Evolutionary conservation across 2,113 vertebrate genomes (phyloP).

Genomic region (Perca flavescens): DNA sequence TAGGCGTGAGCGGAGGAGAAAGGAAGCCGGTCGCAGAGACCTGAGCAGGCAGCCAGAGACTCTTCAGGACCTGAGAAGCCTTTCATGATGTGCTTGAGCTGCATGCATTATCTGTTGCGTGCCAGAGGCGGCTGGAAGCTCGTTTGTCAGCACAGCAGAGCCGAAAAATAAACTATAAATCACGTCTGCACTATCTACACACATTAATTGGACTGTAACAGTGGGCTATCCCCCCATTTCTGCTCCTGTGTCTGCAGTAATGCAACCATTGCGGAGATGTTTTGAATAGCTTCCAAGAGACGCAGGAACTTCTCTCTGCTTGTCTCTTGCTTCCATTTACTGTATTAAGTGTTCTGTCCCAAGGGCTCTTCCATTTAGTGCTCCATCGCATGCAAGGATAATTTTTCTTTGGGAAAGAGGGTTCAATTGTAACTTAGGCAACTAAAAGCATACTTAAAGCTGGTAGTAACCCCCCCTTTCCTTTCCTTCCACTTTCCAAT

Average conservation of each 20-base stretch:
- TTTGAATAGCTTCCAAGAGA: conserved; percentile 76
- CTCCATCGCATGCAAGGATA: conserved; percentile 76
- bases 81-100: conserved; percentile 76
- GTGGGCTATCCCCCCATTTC: conserved; percentile 30
- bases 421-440: conserved; percentile 58
- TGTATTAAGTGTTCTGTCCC: conserved; percentile 73
- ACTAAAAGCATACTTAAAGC: conserved; percentile 77
- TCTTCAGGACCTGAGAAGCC: conserved; percentile 43
- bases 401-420: conserved; percentile 66
- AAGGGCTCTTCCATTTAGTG: conserved; percentile 74
- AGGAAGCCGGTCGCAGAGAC: conserved; percentile 26
- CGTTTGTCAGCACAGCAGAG: conserved; percentile 67
- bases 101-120: conserved; percentile 65
- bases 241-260: conserved; percentile 48
- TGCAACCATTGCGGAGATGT: conserved; percentile 59
- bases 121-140: conserved; percentile 64
- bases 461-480: conserved; percentile 49
- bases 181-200: conserved; percentile 75
- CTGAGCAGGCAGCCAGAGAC: conserved; percentile 41
- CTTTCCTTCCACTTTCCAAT: conserved; percentile 65
- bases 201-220: conserved; percentile 83
- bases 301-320: conserved; percentile 55
- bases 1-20: conserved; percentile 57
- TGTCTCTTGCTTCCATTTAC: conserved; percentile 74
- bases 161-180: conserved; percentile 73